These are phyloP conservation scores for Paratilapia polleni DNA, from an alignment of 2,113 vertebrate genomes.

Conservation along the genomic window DNA sequence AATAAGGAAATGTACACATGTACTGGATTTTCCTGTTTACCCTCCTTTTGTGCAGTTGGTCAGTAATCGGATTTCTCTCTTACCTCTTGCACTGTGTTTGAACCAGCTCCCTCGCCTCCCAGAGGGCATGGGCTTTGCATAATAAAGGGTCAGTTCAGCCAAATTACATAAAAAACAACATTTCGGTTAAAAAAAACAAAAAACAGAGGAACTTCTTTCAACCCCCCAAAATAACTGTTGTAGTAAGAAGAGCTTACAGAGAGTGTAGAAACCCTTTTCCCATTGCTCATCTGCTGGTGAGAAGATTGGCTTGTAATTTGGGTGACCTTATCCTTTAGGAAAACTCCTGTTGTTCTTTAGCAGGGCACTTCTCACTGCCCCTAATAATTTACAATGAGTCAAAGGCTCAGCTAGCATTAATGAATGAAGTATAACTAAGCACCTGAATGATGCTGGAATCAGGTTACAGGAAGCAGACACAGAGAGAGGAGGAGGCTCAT, in stretches of 20 bases:
- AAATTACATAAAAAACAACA: background rate
- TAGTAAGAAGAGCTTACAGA: background rate
- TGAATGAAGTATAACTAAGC: background rate
- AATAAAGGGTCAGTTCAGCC: background rate
- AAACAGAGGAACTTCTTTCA: background rate
- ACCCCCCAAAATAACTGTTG: background rate
- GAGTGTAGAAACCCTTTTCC: too few relatives aligned
- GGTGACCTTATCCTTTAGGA: background rate
- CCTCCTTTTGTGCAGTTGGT: background rate
- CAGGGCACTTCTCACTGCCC: background rate
- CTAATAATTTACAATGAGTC: background rate
- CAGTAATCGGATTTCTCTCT: background rate
- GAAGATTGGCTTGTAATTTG: too few relatives aligned
- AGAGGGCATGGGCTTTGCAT: accelerated
- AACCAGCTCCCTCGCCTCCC: accelerated
- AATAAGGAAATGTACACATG: accelerated
- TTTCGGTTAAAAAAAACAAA: background rate
- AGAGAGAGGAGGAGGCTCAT: background rate
- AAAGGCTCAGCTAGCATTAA: background rate
- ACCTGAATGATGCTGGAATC: background rate
- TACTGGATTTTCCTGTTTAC: background rate
- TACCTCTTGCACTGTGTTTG: background rate
- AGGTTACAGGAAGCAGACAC: background rate
- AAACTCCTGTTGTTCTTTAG: background rate
- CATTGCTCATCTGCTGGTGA: background rate